Evolutionary conservation across 1,140 invertebrate genomes (phyloP), one percentile per base, ranked within the genome.

Genomic region (Sitodiplosis mosellana): DNA sequence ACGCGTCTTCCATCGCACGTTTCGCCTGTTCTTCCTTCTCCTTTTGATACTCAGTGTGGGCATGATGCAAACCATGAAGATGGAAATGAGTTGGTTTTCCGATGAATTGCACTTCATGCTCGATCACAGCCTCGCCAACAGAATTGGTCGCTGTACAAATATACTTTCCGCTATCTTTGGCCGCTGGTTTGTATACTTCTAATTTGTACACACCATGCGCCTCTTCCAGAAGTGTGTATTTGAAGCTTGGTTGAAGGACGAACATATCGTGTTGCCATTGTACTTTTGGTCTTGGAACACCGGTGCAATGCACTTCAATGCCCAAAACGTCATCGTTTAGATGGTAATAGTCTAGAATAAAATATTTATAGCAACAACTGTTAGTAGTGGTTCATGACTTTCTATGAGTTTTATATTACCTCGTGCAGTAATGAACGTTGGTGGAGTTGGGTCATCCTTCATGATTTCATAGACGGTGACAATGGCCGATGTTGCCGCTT

Each of bases 401-500:
- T n/a, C n/a, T 15, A 19, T 42, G 8, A n/a, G n/a, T n/a, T n/a
- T n/a, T n/a, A n/a, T n/a, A n/a, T 40, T 64, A 64, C 61, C 61
- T 63, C 58, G 59, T 19, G 63, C 59, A 43, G 59, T 55, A 47
- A 57, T 60, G 48, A 64, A 59, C 40, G 60, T 59, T 20, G 62
- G 62, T 48, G 62, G 61, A 51, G 55, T 55, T 50, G 62, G 62
- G 54, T 64, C 58, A 45, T 64, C 61, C 52, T 64, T 64, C 50
- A 59, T 62, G 33, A 63, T 54, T 52, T 64, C 60, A 51, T 64
- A 64, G 53, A 64, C 51, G 22, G 62, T 64, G 21, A 64, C 59
- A 51, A 60, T 60, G 49, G 81, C 80, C 22, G 78, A 76, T 22
- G 81, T 80, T 21, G 68, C 72, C 10, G 76, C 67, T 49, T 76